Evolutionary conservation across 2,888 invertebrate species (phyloP), one percentile per base, ranked within the genome.

Genomic region (Stramonita haemastoma): DNA sequence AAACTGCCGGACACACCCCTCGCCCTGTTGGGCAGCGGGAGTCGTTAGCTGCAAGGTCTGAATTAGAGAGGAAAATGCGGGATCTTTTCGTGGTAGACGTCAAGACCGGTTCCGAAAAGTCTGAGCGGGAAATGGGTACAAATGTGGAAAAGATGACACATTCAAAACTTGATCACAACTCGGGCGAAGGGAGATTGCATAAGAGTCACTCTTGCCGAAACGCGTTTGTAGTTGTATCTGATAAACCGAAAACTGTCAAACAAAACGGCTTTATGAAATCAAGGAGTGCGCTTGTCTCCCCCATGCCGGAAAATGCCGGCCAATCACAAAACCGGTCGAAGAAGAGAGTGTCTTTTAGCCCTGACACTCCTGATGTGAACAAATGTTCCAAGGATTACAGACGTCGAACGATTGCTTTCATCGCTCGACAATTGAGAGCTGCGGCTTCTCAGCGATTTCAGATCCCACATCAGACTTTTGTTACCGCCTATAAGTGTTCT

Each of bases 301-400:
- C 57, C n/a, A 19, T 6, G 5, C 26, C 57, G n/a, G 84, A 86
- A 11, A 0, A 15, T 29, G 1, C 34, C 46, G 46, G 26, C 46
- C n/a, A 56, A 56, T 22, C 26, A 46, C 46, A 46, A 46, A 17
- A 22, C 8, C 19, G 29, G 32, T 15, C 2, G 66, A 66, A 66
- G 66, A 86, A 86, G 36, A 13, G 36, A 34, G 70, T 86, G 26
- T 86, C 66, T 4, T 86, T 86, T 34, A 86, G 86, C 26, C 70
- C 66, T 66, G 86, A 86, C 26, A 29, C 66, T 86, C 26, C 70
- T 6, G 70, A 86, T 19, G 32, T 70, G 22, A 86, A 1, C 26
- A 70, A 86, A 70, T 86, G 57, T 19, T 84, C 57, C 56, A 84
- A 84, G 29, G n/a, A n/a, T 17, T 84, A 84, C 32, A 84, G 56